A percentile compares a stretch with the other conserved stretches of the same genome.
Evolutionary conservation across 2,888 invertebrate genomes (phyloP).

Genomic region (Nephrotoma appendiculata): DNA sequence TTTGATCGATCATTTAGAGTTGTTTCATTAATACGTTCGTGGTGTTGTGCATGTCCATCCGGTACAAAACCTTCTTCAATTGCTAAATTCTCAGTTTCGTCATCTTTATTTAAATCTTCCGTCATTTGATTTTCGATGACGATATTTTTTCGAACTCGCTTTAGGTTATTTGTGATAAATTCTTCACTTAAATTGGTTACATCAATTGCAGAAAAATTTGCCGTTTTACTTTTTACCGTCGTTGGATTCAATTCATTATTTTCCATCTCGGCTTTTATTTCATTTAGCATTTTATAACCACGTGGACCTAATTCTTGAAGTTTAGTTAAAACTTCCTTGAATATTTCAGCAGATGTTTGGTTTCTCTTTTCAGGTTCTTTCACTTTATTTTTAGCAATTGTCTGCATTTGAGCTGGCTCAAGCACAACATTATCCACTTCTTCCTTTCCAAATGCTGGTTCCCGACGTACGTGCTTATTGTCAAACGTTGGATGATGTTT

Average conservation of each 20-base stretch:
- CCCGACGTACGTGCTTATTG: slow-evolving; percentile 32
- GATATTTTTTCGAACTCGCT: slow-evolving; percentile 35
- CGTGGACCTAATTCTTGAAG: slow-evolving; percentile 41
- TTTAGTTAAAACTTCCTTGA: slow-evolving; percentile 41
- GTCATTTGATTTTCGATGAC: slow-evolving; percentile 36
- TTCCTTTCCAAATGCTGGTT: slow-evolving; percentile 36
- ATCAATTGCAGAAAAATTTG: background rate
- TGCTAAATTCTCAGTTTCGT: slow-evolving; percentile 43
- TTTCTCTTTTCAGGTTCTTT: background rate
- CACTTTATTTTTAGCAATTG: background rate
- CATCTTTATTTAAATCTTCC: slow-evolving; percentile 39
- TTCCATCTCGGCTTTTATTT: slow-evolving; percentile 35
- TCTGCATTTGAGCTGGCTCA: background rate
- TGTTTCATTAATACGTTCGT: slow-evolving; percentile 47
- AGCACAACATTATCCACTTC: slow-evolving; percentile 25
- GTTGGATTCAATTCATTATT: slow-evolving; percentile 5
- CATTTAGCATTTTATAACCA: slow-evolving; percentile 39
- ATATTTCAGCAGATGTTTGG: slow-evolving; percentile 36
- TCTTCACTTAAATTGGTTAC: background rate
- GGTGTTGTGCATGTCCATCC: slow-evolving; percentile 50
- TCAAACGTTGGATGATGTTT: background rate
- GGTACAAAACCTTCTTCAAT: slow-evolving; percentile 46
- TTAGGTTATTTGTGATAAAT: slow-evolving; percentile 21
- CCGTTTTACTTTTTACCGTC: background rate
- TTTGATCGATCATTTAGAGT: slow-evolving; percentile 54